These are phyloP conservation scores for Tachysurus fulvidraco DNA, from an alignment of 2,113 vertebrate species.

Conservation along the genomic window DNA sequence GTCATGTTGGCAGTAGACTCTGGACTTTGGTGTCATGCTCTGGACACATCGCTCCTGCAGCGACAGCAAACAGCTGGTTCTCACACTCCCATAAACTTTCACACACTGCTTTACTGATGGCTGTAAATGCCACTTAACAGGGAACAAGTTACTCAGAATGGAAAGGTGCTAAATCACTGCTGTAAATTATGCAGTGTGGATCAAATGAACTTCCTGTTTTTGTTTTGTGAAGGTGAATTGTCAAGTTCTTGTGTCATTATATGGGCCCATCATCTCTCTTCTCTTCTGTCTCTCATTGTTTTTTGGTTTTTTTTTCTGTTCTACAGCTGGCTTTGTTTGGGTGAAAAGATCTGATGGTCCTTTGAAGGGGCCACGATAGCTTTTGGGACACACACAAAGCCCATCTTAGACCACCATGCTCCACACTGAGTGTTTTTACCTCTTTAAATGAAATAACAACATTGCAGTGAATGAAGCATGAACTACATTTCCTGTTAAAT, in stretches of 20 bases:
- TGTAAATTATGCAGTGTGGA: background rate
- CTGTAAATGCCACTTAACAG: slow-evolving; percentile 1
- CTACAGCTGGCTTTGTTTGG: slow-evolving; percentile 28
- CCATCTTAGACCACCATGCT: slow-evolving; percentile 25
- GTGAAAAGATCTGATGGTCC: background rate
- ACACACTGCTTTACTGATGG: background rate
- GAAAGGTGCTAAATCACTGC: background rate
- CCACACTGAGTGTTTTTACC: slow-evolving; percentile 2
- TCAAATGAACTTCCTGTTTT: background rate
- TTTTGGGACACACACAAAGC: background rate
- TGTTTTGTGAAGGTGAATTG: background rate
- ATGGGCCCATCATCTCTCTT: background rate
- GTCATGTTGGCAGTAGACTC: slow-evolving; percentile 72
- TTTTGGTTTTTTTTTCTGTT: background rate
- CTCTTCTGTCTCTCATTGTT: background rate
- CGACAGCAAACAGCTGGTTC: background rate
- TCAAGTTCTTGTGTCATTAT: background rate
- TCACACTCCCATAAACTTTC: slow-evolving; percentile 18
- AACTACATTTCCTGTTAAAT: slow-evolving; percentile 42
- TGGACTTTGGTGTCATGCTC: slow-evolving; percentile 69
- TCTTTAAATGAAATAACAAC: slow-evolving; percentile 23
- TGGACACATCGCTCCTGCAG: background rate
- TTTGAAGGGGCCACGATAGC: slow-evolving; percentile 4
- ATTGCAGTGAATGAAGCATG: background rate
- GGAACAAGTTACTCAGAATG: background rate